Evolutionary conservation across 2,797 vertebrate genomes (phyloP).

Genomic region (Psittacula echo): DNA sequence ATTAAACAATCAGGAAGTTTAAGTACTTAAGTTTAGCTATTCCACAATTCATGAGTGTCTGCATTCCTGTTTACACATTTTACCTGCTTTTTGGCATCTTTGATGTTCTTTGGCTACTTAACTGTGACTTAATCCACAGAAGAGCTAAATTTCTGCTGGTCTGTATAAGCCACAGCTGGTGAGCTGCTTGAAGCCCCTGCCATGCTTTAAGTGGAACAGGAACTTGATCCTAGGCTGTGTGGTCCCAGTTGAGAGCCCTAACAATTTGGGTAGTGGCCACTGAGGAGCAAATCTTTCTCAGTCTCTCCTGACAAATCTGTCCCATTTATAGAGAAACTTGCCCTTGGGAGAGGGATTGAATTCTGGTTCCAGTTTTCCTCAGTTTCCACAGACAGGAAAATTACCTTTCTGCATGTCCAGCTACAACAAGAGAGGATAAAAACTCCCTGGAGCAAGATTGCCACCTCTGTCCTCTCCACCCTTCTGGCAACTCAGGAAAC

Average conservation of each 20-base stretch:
- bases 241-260: background rate
- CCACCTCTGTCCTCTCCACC: background rate
- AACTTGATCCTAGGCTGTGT: background rate
- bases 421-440: background rate
- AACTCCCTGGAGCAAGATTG: background rate
- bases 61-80: background rate
- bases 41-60: background rate
- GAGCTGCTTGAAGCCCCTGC: background rate
- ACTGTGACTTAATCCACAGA: background rate
- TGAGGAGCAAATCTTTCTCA: background rate
- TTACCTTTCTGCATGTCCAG: background rate
- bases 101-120: background rate
- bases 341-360: background rate
- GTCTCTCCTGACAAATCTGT: background rate
- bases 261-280: background rate
- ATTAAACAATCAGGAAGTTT: background rate
- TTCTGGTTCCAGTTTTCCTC: background rate
- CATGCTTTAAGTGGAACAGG: background rate
- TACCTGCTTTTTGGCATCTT: background rate
- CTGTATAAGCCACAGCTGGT: background rate
- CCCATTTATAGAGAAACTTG: background rate
- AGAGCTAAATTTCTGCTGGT: background rate
- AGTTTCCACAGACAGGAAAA: background rate
- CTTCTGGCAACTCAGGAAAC: background rate
- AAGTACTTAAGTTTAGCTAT: background rate